Percentiles rank a stretch among this genome's conserved stretches.
These are phyloP conservation scores for Scolopax bukidnonensis DNA, from an alignment of 2,797 vertebrate genomes.

Conservation along the genomic window DNA sequence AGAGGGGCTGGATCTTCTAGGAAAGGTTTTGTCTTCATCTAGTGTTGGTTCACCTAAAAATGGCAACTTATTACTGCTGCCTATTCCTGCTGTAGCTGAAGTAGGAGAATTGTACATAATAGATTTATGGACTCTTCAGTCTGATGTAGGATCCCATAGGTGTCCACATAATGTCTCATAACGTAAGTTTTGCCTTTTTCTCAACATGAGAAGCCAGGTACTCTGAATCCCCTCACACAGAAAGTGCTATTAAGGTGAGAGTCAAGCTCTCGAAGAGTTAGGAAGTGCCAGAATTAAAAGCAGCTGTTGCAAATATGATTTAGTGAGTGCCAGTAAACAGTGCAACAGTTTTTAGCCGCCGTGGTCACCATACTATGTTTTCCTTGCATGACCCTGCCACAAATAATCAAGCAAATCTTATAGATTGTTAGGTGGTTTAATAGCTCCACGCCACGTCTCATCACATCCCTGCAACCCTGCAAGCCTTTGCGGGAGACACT, in stretches of 20 bases:
- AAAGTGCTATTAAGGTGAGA: neutral
- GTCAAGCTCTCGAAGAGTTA: neutral
- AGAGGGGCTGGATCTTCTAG: neutral
- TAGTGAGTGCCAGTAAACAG: neutral
- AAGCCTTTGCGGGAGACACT: neutral
- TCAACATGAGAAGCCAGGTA: neutral
- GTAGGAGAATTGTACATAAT: neutral
- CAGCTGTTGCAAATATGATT: neutral
- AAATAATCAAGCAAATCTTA: neutral
- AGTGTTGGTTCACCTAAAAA: neutral
- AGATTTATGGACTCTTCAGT: neutral
- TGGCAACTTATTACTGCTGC: neutral
- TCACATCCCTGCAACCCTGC: neutral
- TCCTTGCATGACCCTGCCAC: neutral
- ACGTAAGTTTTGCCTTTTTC: neutral
- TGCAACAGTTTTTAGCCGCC: neutral
- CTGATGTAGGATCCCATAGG: rapidly evolving
- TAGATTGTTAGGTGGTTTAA: neutral
- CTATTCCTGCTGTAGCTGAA: neutral
- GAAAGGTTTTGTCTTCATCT: neutral
- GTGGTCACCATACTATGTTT: neutral
- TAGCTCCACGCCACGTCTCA: rapidly evolving
- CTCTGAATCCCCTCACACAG: neutral
- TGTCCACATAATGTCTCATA: neutral
- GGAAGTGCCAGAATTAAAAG: neutral